Conservation (phyloP, 2,888 invertebrate species). For the Himalopsyche kuldschensis region DNA sequence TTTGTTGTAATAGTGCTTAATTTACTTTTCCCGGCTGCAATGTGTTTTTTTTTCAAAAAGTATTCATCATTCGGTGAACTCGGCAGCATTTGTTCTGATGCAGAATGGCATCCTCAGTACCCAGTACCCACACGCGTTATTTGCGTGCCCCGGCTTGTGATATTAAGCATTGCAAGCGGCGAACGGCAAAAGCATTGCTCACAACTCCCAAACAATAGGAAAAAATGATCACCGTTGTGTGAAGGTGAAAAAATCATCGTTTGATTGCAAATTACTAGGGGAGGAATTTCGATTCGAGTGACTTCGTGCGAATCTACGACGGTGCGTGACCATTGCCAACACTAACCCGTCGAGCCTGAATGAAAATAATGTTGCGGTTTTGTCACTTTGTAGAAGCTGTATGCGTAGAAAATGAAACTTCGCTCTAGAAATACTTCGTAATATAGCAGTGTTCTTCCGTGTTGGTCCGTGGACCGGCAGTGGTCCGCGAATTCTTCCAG, state of each 20-base stretch:
- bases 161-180: neutral
- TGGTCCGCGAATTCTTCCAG: too few species aligned
- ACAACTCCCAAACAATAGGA: neutral
- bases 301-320: neutral
- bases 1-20: too few species aligned
- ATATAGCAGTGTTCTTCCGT: too few species aligned
- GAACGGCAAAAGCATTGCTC: neutral
- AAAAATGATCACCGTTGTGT: neutral
- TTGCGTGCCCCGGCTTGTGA: neutral
- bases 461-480: too few species aligned
- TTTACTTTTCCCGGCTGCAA: neutral
- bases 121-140: neutral
- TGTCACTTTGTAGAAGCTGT: too few species aligned
- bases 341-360: neutral
- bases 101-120: neutral
- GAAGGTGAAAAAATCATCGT: neutral
- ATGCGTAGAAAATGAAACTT: too few species aligned
- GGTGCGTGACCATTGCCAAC: neutral
- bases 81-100: neutral
- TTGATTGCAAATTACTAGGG: neutral
- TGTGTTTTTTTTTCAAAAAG: neutral
- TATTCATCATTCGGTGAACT: neutral
- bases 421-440: too few species aligned
- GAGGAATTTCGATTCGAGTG: neutral
- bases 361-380: neutral